Evolutionary conservation across 2,888 invertebrate species (phyloP), one percentile per base, ranked within the genome.

Genomic region (Octonoba sinensis): DNA sequence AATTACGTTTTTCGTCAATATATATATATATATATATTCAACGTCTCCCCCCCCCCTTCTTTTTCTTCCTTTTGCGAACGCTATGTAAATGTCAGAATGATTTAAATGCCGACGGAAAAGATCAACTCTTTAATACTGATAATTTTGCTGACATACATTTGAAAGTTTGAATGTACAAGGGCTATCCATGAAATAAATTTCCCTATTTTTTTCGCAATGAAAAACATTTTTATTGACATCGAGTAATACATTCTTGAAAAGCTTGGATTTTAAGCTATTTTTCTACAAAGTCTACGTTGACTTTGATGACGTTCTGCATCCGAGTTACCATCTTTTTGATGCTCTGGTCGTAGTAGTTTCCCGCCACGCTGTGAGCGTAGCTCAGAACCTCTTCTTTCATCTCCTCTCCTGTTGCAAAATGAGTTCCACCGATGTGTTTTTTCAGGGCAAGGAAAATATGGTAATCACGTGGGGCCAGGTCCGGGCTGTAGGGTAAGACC

Each of bases 161-260:
- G n/a, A n/a, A n/a, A n/a, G n/a, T n/a, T n/a, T n/a, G n/a, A n/a
- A 27, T 27, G 6, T 27, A 27, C 27, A 6, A 27, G 6, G 11
- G 11, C 13, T 51, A 13, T 51, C 2, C 11, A 1, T 51, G 13
- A 51, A 51, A 15, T 51, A 51, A 51, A 13, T 0, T 51, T 51
- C 51, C 51, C 51, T n/a, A 51, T 51, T n/a, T 51, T 51, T 51
- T 51, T 51, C 11, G 18, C 3, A 51, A 51, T 51, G 51, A 51
- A 51, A 13, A 8, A 1, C 11, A 13, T 51, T 3, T 51, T 8
- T 49, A 49, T 49, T 49, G 49, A 1, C 49, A 49, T 1, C 1
- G 49, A 49, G 16, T 49, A 49, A 49, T 49, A 49, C 1, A 49
- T 49, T 49, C 16, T 49, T 49, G 49, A 16, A 49, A 49, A 49